Evolutionary conservation across 2,797 vertebrate species (phyloP).

Genomic region (Poecilia picta): DNA sequence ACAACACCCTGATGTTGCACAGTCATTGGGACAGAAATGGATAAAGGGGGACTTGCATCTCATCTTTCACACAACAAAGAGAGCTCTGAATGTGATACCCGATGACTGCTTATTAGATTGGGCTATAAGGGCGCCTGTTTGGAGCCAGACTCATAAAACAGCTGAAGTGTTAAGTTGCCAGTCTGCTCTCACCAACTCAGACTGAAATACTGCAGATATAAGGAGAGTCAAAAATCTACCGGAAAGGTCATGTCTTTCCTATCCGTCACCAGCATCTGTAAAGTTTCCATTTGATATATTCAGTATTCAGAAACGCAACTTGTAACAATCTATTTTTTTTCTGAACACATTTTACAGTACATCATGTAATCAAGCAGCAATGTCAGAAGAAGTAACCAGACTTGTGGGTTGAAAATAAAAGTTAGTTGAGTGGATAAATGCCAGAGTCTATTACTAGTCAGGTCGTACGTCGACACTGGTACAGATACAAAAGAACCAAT

Average conservation of each 20-base stretch:
- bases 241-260: slow-evolving; percentile 37
- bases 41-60: slow-evolving; percentile 56
- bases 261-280: slow-evolving; percentile 19
- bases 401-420: slow-evolving; percentile 14
- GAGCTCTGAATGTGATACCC: slow-evolving; percentile 63
- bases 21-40: slow-evolving; percentile 64
- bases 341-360: slow-evolving; percentile 24
- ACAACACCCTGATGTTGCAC: slow-evolving; percentile 52
- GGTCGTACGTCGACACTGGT: slow-evolving; percentile 10
- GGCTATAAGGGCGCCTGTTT: slow-evolving; percentile 59
- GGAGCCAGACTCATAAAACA: slow-evolving; percentile 63
- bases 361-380: slow-evolving; percentile 7
- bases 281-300: slow-evolving; percentile 32
- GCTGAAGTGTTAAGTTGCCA: slow-evolving; percentile 48
- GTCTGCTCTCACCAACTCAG: slow-evolving; percentile 42
- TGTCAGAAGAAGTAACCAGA: slow-evolving; percentile 7
- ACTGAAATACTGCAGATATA: slow-evolving; percentile 19
- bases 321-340: slow-evolving; percentile 9
- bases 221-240: slow-evolving; percentile 28
- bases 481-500: slow-evolving; percentile 16
- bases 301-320: slow-evolving; percentile 34
- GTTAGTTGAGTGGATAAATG: slow-evolving; percentile 19
- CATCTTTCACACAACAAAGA: slow-evolving; percentile 60
- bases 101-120: slow-evolving; percentile 70
- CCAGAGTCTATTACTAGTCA: slow-evolving; percentile 32